These are phyloP conservation scores for Drosophila mimica DNA, from an alignment of 2,888 invertebrate genomes.

Conservation along the genomic window DNA sequence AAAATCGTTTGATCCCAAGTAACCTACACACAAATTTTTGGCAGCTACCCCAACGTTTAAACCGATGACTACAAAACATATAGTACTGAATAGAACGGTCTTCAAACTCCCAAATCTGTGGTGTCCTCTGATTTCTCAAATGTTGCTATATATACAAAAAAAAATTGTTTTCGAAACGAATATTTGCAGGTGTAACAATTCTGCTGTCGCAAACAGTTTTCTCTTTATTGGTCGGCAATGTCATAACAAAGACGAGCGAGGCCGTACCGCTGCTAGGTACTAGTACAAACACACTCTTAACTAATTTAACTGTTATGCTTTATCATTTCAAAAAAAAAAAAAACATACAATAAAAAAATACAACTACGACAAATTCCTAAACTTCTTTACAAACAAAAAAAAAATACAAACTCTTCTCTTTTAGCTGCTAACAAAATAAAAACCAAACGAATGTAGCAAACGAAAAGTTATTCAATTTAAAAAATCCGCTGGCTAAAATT, in stretches of 20 bases:
- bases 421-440: constrained; percentile 65
- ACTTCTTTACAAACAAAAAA: constrained; percentile 38
- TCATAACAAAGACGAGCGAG: constrained; percentile 99
- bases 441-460: constrained; percentile 57
- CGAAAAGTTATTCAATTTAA: constrained; percentile 46
- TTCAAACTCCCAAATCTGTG: constrained; percentile 7
- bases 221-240: constrained; percentile 99
- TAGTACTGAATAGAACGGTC: neutral
- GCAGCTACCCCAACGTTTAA: constrained; percentile 10
- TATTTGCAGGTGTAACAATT: constrained; percentile 98
- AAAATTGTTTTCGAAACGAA: constrained; percentile 85
- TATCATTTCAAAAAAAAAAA: constrained; percentile 44
- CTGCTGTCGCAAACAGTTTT: constrained; percentile 99
- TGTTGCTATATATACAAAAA: constrained; percentile 3
- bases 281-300: constrained; percentile 51
- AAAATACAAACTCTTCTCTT: constrained; percentile 61
- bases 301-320: constrained; percentile 51
- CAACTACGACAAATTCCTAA: constrained; percentile 57
- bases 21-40: constrained; percentile 13
- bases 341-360: constrained; percentile 32
- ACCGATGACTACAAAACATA: neutral
- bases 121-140: constrained; percentile 2
- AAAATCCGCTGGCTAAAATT: constrained; percentile 54
- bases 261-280: constrained; percentile 99
- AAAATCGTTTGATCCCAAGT: constrained; percentile 3